These are phyloP conservation scores for Arrhamphus sclerolepis DNA, from an alignment of 2,797 vertebrate species.

Conservation along the genomic window DNA sequence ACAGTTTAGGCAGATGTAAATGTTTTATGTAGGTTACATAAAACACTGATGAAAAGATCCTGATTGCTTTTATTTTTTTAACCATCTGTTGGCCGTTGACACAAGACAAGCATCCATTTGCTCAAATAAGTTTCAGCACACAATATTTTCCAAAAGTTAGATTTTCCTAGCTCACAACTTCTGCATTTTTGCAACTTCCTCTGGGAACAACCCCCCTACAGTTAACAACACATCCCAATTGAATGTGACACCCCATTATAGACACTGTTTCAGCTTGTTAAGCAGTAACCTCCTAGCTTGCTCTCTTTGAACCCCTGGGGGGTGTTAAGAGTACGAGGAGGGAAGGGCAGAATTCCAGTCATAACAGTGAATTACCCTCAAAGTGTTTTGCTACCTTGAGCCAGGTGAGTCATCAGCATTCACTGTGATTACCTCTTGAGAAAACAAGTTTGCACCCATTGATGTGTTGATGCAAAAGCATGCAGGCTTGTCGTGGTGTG, in stretches of 20 bases:
- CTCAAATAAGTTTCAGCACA: not conserved
- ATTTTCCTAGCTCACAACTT: not conserved
- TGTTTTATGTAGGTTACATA: too few relatives aligned
- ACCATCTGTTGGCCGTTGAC: not conserved
- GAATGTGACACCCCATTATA: not conserved
- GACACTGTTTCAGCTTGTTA: conserved; percentile 1
- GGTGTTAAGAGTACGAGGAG: conserved; percentile 33
- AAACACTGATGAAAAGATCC: not conserved
- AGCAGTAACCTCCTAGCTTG: conserved; percentile 23
- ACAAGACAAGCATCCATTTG: not conserved
- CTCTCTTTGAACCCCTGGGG: conserved; percentile 35
- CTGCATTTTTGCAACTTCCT: not conserved
- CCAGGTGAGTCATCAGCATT: conserved; percentile 53
- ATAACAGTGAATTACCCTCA: conserved; percentile 54
- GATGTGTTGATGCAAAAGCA: conserved; percentile 7
- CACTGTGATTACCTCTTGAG: conserved; percentile 21
- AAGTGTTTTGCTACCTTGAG: conserved; percentile 40
- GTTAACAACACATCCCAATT: not conserved
- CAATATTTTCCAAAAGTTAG: not conserved
- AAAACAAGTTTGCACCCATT: conserved; percentile 42
- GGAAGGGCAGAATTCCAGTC: conserved; percentile 68
- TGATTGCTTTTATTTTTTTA: not conserved
- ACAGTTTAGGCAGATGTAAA: too few relatives aligned
- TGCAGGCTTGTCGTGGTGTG: not conserved
- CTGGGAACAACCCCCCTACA: too few relatives aligned